Percentiles rank a stretch among this genome's conserved stretches.
These are phyloP conservation scores for Acanthurus lineatus DNA, from an alignment of 2,797 vertebrate species.

Conservation along the genomic window DNA sequence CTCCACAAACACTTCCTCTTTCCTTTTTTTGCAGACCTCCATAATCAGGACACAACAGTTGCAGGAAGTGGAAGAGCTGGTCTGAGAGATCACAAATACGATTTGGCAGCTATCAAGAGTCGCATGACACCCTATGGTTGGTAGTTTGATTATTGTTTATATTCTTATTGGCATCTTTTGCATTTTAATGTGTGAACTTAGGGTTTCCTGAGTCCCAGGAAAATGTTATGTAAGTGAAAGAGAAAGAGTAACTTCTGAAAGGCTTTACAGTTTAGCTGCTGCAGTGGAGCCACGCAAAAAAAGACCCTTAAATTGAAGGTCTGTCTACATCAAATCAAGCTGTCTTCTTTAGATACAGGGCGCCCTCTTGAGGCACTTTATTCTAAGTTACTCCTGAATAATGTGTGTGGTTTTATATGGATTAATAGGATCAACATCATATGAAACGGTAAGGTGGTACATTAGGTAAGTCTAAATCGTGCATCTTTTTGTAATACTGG, in stretches of 20 bases:
- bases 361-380: constrained; percentile 56
- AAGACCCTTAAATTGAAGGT: neutral
- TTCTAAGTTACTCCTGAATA: neutral
- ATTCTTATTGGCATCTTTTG: neutral
- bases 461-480: neutral
- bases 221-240: neutral
- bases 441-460: neutral
- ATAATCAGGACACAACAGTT: neutral
- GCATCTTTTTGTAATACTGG: too few species aligned
- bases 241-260: neutral
- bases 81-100: neutral
- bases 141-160: constrained; percentile 16
- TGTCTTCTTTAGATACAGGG: neutral
- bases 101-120: constrained; percentile 5
- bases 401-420: neutral
- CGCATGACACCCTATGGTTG: constrained; percentile 32
- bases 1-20: neutral
- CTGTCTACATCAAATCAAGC: neutral
- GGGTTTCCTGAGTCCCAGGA: neutral
- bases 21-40: constrained; percentile 64
- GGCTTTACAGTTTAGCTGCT: neutral
- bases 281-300: neutral
- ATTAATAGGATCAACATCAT: neutral
- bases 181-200: neutral
- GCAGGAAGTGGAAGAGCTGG: neutral